Percentiles rank a stretch among this genome's conserved stretches.
Evolutionary conservation across 2,113 vertebrate species (phyloP).

Genomic region (Condylura cristata): DNA sequence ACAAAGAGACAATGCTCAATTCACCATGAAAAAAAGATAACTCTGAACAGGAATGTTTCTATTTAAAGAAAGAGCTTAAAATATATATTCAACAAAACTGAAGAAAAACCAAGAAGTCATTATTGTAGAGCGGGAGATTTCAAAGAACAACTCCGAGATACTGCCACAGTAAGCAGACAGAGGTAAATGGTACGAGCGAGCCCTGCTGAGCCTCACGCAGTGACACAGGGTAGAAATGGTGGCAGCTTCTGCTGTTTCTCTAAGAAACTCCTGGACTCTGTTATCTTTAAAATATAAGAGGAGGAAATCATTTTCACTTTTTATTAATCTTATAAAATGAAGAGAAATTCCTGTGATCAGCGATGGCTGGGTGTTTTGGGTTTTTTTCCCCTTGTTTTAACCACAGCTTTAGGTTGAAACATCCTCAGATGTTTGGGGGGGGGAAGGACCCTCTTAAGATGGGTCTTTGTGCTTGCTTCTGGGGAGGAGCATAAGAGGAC

Average conservation of each 20-base stretch:
- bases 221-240: conserved; percentile 79
- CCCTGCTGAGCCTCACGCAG: conserved; percentile 75
- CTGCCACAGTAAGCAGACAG: not conserved
- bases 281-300: conserved; percentile 83
- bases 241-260: conserved; percentile 86
- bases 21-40: conserved; percentile 3
- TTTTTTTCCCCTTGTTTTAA: conserved; percentile 67
- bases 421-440: conserved; percentile 63
- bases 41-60: not conserved
- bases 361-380: conserved; percentile 76
- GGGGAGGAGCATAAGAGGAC: conserved; percentile 64
- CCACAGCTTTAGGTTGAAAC: conserved; percentile 71
- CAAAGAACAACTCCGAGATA: not conserved
- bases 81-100: not conserved
- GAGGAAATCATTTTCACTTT: conserved; percentile 88
- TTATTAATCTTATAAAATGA: conserved; percentile 89
- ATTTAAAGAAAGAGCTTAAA: conserved; percentile 44
- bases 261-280: conserved; percentile 86
- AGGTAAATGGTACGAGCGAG: not conserved
- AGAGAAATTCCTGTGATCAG: conserved; percentile 78
- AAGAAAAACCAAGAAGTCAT: conserved; percentile 21
- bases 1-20: not conserved
- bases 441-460: conserved; percentile 50
- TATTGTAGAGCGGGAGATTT: not conserved
- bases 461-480: conserved; percentile 55